These are phyloP conservation scores for Chrysotoxum bicinctum DNA, from an alignment of 2,888 invertebrate genomes.

Conservation along the genomic window DNA sequence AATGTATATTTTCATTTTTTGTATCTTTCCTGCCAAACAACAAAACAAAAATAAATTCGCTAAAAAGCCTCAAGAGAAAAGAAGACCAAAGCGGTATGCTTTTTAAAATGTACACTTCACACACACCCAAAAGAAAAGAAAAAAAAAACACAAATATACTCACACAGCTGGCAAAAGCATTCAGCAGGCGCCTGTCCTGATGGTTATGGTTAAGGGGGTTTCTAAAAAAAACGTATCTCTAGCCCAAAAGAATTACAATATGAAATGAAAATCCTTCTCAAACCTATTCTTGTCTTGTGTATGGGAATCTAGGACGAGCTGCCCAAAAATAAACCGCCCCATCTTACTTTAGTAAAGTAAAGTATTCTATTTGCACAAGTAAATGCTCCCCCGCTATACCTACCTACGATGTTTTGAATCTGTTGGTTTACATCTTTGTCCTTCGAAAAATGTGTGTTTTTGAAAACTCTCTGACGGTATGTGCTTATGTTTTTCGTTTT, in stretches of 20 bases:
- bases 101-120: slow-evolving; percentile 25
- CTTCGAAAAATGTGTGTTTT: slow-evolving; percentile 43
- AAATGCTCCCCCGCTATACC: not conserved
- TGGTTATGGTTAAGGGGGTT: slow-evolving; percentile 8
- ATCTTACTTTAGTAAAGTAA: slow-evolving; percentile 1
- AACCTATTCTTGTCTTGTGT: slow-evolving; percentile 4
- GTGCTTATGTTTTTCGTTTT: slow-evolving; percentile 34
- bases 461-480: slow-evolving; percentile 22
- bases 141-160: not conserved
- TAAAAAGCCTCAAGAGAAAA: slow-evolving; percentile 52
- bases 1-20: slow-evolving; percentile 8
- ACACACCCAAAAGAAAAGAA: not conserved
- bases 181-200: not conserved
- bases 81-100: slow-evolving; percentile 39
- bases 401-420: not conserved
- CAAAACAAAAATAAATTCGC: slow-evolving; percentile 26
- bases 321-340: not conserved
- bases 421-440: slow-evolving; percentile 22
- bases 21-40: not conserved
- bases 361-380: slow-evolving; percentile 42
- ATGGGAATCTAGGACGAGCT: not conserved
- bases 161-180: not conserved
- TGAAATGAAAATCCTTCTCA: slow-evolving; percentile 47
- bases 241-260: slow-evolving; percentile 47
- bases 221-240: slow-evolving; percentile 32